These are phyloP conservation scores for Tetrapedia diversipes DNA, from an alignment of 2,888 invertebrate genomes.

Conservation along the genomic window DNA sequence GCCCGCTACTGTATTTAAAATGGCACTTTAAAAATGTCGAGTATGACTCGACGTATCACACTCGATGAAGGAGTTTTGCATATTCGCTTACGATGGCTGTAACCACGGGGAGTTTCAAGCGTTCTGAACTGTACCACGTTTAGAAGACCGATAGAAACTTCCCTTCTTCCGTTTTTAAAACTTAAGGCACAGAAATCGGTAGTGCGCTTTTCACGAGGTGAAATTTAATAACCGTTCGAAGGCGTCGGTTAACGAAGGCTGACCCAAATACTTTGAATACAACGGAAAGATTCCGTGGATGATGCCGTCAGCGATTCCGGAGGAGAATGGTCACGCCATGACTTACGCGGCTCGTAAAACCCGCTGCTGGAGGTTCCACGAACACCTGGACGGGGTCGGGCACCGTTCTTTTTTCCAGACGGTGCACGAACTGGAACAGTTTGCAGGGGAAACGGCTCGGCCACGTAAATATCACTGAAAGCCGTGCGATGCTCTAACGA, in stretches of 20 bases:
- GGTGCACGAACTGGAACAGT: conserved; percentile 51
- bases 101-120: no score
- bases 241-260: neutral
- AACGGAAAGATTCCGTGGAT: conserved; percentile 44
- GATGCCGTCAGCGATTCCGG: conserved; percentile 47
- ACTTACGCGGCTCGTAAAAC: conserved; percentile 64
- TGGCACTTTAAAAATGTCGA: no score
- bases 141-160: no score
- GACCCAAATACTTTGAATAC: conserved; percentile 31
- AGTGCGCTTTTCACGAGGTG: no score
- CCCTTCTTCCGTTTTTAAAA: no score
- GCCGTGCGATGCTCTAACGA: conserved; percentile 34
- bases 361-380: conserved; percentile 49
- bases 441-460: conserved; percentile 44
- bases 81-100: no score
- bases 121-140: no score
- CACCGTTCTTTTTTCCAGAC: conserved; percentile 43
- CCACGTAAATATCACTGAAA: conserved; percentile 55
- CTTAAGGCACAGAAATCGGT: no score
- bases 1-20: no score
- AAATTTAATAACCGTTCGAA: neutral
- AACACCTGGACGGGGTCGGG: conserved; percentile 58
- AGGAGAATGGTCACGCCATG: conserved; percentile 55
- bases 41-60: no score
- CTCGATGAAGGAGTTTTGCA: no score